Evolutionary conservation across 2,113 vertebrate genomes (phyloP), one percentile per base, ranked within the genome.

Genomic region (Pachyramphus minor): DNA sequence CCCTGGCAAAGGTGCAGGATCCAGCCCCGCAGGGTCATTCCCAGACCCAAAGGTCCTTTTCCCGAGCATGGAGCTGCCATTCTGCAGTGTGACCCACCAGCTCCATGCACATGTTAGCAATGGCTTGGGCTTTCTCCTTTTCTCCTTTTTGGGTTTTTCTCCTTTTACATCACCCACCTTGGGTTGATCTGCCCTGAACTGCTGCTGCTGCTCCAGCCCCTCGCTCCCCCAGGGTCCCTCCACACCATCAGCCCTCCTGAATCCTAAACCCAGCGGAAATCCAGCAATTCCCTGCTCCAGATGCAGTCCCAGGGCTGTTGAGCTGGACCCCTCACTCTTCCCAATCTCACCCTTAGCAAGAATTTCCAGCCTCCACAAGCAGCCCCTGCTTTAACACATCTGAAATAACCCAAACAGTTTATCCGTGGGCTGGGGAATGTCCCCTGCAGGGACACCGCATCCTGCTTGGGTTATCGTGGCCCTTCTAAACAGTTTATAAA

Each of bases 401-500:
- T 68, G 6, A 3, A 67, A 15, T 84, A 96, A 97, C 88, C 91
- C 94, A 97, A 97, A 97, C 95, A 95, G 91, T 97, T 97, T 97
- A 96, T 91, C 37, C 9, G 3, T 24, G 66, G 73, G 60, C 69
- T 3, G 7, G 39, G 83, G 56, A 95, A 59, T 4, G 21, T 66
- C 86, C 89, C 83, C 42, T 4, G 12, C 18, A 35, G n/a, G 47
- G 58, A 72, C 25, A 1, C 68, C 52, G 60, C 93, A 73, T 95
- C 96, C 95, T 95, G 94, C 94, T 88, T 49, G 84, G 56, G 50
- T 82, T 73, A 68, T 52, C 24, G 0, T 78, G 81, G 68, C 62
- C 77, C 91, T 89, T 95, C 74, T 83, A 96, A 95, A 97, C 95
- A 96, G 76, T 95, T 91, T 96, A 95, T 95, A 94, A 89, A 95